These are phyloP conservation scores for Porites lutea DNA, from an alignment of 64 coral and sea anemone species.

Conservation along the genomic window DNA sequence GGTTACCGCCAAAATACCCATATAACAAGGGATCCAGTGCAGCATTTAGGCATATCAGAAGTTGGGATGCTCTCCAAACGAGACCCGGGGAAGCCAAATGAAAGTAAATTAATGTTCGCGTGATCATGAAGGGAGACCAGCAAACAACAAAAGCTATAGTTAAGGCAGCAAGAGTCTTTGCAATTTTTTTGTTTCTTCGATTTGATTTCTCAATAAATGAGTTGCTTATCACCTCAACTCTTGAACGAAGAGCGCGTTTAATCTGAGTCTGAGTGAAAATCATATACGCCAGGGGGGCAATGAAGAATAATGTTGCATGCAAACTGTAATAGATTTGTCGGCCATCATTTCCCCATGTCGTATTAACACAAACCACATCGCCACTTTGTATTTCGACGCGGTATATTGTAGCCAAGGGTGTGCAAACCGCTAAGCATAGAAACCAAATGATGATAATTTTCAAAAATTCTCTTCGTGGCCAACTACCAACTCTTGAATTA, in stretches of 20 bases:
- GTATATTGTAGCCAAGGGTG: background rate
- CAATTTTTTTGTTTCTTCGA: background rate
- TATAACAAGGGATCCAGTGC: conserved; percentile 21
- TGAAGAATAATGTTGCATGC: conserved; percentile 14
- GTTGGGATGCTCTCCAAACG: conserved; percentile 24
- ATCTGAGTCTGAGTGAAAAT: conserved; percentile 9
- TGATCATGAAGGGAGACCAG: conserved; percentile 37
- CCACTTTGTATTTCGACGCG: background rate
- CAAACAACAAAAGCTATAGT: conserved; percentile 2
- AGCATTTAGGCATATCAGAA: conserved; percentile 27
- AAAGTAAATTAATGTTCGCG: conserved; percentile 28
- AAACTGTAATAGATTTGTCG: conserved; percentile 36
- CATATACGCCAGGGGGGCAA: conserved; percentile 1
- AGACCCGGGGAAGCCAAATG: background rate
- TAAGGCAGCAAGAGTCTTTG: conserved; percentile 7
- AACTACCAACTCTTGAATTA: background rate
- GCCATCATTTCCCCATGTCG: conserved; percentile 15
- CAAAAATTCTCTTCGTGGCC: background rate
- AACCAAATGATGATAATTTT: background rate
- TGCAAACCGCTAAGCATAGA: background rate
- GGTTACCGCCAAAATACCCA: background rate
- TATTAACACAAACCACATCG: background rate
- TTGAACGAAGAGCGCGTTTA: background rate
- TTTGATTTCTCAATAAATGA: conserved; percentile 26
- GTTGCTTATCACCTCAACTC: background rate